Conservation (phyloP, 30 jellyfish, hydroid and myxozoan species). For the Pseudorhiza aurosa region DNA sequence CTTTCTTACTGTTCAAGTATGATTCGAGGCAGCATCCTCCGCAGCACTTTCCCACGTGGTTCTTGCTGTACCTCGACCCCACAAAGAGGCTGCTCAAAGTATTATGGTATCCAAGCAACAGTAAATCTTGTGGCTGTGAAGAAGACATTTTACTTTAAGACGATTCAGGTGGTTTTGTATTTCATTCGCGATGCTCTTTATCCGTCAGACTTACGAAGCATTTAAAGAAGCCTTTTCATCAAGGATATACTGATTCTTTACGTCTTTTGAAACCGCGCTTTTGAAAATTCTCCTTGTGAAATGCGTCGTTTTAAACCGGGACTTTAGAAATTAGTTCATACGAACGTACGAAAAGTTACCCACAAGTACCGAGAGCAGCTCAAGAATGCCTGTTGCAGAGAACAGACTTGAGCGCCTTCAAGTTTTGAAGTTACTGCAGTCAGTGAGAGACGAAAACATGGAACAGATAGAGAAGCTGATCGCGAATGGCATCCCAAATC, state of each 20-base stretch:
- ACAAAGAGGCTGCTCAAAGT: conserved; percentile 10
- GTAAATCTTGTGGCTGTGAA: conserved; percentile 4
- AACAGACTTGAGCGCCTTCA: conserved; percentile 80
- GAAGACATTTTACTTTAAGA: background rate
- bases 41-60: background rate
- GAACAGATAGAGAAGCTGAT: conserved; percentile 71
- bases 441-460: conserved; percentile 74
- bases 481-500: conserved; percentile 83
- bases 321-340: too few relatives aligned
- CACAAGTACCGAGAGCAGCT: background rate
- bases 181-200: conserved; percentile 65
- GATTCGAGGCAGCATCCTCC: background rate
- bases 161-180: background rate
- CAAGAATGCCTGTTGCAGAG: conserved; percentile 85
- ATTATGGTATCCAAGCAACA: conserved; percentile 26
- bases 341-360: too few relatives aligned
- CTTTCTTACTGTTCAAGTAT: too few relatives aligned
- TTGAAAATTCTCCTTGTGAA: background rate
- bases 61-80: background rate
- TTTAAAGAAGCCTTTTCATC: background rate
- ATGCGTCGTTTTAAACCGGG: too few relatives aligned
- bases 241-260: background rate
- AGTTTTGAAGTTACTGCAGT: conserved; percentile 82
- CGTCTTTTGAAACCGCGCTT: conserved; percentile 15
- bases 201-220: conserved; percentile 45